Evolutionary conservation across 2,797 vertebrate genomes (phyloP), one percentile per base, ranked within the genome.

Genomic region (Acrossocheilus fasciatus): DNA sequence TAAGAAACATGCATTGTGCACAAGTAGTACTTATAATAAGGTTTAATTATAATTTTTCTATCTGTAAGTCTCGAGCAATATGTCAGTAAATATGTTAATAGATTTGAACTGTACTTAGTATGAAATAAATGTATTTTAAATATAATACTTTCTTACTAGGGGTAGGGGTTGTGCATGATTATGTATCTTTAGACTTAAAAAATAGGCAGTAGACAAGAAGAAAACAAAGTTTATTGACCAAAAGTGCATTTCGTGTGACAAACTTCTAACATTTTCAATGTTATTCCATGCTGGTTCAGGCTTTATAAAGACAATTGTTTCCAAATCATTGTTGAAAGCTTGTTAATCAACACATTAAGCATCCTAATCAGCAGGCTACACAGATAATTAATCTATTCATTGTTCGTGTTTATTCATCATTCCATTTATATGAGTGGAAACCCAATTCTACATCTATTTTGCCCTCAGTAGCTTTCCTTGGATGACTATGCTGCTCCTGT

Each of bases 221-320:
- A 26, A 76, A 66, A 66, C 6, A n/a, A 62, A 4, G 47, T 84
- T 84, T 69, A 84, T 84, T 77, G 47, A 68, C 10, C 39, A 77
- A 84, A 84, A 47, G 4, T 3, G 1, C 11, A 36, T 14, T 39
- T 57, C 23, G 34, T 15, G 34, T 57, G 50, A 79, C 59, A 80
- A 11, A 66, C 20, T 64, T 66, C 23, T 66, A 26, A 57, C n/a
- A 62, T 45, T 26, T 64, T 50, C 6, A 64, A 11, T 64, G 23
- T 59, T 62, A 43, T 47, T 47, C 41, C 17, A 66, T 34, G 26
- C 39, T 34, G 64, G 30, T 34, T 66, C 14, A 17, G 64, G 30
- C 64, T 66, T 73, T 7, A 34, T 73, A 4, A 82, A 30, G 54
- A n/a, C 12, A 82, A 6, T 5, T 52, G 4, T 26, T 52, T 54